A percentile compares a stretch with the other conserved stretches of the same genome.
Conservation (phyloP, 2,797 vertebrate species). For the Dipus sagitta region DNA sequence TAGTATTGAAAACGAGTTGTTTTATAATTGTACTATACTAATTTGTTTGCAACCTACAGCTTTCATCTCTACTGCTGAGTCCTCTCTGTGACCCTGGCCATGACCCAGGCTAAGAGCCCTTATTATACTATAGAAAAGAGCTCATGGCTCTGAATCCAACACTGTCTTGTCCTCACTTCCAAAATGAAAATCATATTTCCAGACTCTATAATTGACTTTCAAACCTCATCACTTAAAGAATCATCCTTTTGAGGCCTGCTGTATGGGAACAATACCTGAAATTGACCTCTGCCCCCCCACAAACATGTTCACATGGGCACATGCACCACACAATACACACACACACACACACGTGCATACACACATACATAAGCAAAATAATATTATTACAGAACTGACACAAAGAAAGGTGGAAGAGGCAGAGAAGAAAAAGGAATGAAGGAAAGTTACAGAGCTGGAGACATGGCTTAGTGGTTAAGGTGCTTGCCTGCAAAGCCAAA, state of each 20-base stretch:
- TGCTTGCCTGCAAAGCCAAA: too few relatives aligned
- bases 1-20: not conserved
- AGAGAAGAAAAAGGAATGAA: not conserved
- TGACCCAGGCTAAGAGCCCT: not conserved
- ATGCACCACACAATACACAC: too few relatives aligned
- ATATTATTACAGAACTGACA: not conserved
- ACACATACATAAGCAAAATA: too few relatives aligned
- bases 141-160: not conserved
- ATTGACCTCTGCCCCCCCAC: too few relatives aligned
- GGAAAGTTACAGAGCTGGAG: too few relatives aligned
- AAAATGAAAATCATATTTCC: conserved; percentile 29
- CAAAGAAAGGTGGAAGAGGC: not conserved
- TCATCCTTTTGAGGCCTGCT: not conserved
- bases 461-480: too few relatives aligned
- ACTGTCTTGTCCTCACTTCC: conserved; percentile 6
- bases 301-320: too few relatives aligned
- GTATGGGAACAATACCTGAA: too few relatives aligned
- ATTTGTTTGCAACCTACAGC: conserved; percentile 7
- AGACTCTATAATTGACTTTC: not conserved
- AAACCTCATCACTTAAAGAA: conserved; percentile 19
- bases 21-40: not conserved
- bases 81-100: not conserved
- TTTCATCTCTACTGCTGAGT: not conserved
- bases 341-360: too few relatives aligned
- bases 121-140: not conserved